Base-by-base conservation (phyloP, 92 coral and sea anemone species). In the Isaurus tuberculatus region DNA sequence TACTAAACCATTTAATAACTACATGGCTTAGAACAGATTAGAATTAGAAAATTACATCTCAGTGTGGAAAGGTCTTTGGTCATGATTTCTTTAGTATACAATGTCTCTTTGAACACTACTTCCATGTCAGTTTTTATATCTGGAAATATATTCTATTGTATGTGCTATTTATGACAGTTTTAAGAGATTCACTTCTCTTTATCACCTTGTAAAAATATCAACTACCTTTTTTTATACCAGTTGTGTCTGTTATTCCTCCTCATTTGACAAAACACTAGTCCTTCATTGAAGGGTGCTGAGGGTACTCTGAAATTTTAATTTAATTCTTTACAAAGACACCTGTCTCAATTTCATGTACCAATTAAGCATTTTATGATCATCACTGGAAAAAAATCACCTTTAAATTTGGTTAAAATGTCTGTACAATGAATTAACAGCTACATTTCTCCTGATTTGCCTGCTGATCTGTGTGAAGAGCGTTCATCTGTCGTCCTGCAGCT, bases 401-500 rank as follows among this genome's bases (percentile, higher is more conserved):
- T 70, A 83, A 60, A 30, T 43, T 84, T 64, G 73, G 72, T 34
- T 81, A 90, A 90, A 86, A 82, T 44, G 86, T 64, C 90, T 89
- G 88, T 90, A 90, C 93, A 90, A 40, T 80, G 66, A 88, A 88
- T 71, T 79, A 67, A 79, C 83, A 80, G 42, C 75, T 82, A 68
- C 99, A 96, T 82, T 87, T 94, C n/a, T 96, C 99, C 78, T 94
- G 99, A 65, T 89, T 94, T 13, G 98, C 93, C 79, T 92, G 98
- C 75, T 96, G 99, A 79, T 96, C 99, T 67, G 99, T 94, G 83
- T 95, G 93, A 75, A 96, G 92, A 8, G 99, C 88, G 58, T 96
- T 96, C 55, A 94, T 87, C 58, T 98, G 97, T 64, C 99, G 86
- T 0, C 99, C 99, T 17, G 97, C 92, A 79, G 95, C 89, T n/a